A percentile compares a stretch with the other conserved stretches of the same genome.
phyloP scores from a whole-genome alignment of 2,888 invertebrate species.

The Drepana falcataria region DNA sequence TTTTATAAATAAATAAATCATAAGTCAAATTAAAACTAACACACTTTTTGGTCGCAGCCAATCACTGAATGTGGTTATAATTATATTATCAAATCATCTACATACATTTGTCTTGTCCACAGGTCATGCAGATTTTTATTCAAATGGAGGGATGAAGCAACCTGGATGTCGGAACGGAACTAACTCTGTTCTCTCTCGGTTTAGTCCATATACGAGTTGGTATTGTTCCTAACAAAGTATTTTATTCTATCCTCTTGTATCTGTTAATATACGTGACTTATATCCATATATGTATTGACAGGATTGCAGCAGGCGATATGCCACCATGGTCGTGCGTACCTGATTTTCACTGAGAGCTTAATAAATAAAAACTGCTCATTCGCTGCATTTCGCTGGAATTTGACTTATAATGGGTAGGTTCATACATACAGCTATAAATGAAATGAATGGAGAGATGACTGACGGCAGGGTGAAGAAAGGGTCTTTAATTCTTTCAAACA shows the following conservation, averaged over 20 bases:
- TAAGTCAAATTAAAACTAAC: too few species aligned
- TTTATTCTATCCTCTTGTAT: background rate
- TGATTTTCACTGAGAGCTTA: conserved; percentile 79
- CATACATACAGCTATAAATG: background rate
- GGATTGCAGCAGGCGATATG: conserved; percentile 77
- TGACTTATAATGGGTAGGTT: conserved; percentile 63
- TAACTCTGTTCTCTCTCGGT: conserved; percentile 44
- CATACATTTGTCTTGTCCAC: background rate
- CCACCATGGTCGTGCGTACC: conserved; percentile 80
- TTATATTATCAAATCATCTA: background rate
- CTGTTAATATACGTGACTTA: background rate
- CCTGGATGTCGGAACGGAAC: conserved; percentile 76
- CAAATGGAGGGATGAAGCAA: conserved; percentile 83
- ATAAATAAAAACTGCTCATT: conserved; percentile 73
- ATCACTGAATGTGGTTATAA: too few species aligned
- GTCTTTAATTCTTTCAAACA: too few species aligned
- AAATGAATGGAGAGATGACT: background rate
- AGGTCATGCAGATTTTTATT: conserved; percentile 83
- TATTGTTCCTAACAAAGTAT: background rate
- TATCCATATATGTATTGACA: conserved; percentile 27
- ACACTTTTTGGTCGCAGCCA: too few species aligned
- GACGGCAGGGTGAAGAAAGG: too few species aligned
- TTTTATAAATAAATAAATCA: too few species aligned
- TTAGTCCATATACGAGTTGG: conserved; percentile 9
- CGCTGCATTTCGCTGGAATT: conserved; percentile 74